These are phyloP conservation scores for Coracias cyanogaster DNA, from an alignment of 2,797 vertebrate genomes.

Conservation along the genomic window DNA sequence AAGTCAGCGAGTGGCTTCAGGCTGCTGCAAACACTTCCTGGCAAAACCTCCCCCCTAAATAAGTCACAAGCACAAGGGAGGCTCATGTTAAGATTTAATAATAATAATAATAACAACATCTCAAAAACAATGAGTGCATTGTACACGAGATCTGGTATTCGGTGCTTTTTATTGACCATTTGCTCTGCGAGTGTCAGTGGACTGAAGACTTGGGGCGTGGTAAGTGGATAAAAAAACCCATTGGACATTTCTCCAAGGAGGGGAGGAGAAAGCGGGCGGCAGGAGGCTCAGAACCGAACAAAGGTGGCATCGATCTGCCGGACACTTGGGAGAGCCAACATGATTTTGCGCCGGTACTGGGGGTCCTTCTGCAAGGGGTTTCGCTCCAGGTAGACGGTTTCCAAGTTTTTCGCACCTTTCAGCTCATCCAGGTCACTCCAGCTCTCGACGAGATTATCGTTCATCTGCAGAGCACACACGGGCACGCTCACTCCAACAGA, in stretches of 20 bases:
- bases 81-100: conserved; percentile 71
- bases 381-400: conserved; percentile 95
- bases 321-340: conserved; percentile 93
- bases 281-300: conserved; percentile 90
- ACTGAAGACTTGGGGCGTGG: conserved; percentile 55
- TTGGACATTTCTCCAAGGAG: conserved; percentile 28
- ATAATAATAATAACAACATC: conserved; percentile 59
- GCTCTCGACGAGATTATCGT: conserved; percentile 95
- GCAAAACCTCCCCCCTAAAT: not conserved
- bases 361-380: conserved; percentile 98
- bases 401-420: conserved; percentile 91
- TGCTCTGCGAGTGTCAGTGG: conserved; percentile 46
- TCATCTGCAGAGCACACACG: conserved; percentile 87
- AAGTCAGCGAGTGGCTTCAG: not conserved
- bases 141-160: conserved; percentile 38
- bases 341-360: conserved; percentile 97
- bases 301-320: conserved; percentile 98
- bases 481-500: not conserved
- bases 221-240: conserved; percentile 70
- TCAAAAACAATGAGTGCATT: conserved; percentile 66
- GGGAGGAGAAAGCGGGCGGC: not conserved
- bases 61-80: not conserved
- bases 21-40: not conserved
- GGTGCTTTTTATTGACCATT: conserved; percentile 67
- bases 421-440: conserved; percentile 97